A percentile compares a stretch with the other conserved stretches of the same genome.
These are phyloP conservation scores for rat (Rattus norvegicus) DNA, from an alignment of 2,113 vertebrate species.

Conservation along the genomic window GRCr8 NC_086019.1:175028001-175028500, in stretches of 20 bases:
- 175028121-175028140: slow-evolving; percentile 91
- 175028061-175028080: slow-evolving; percentile 96
- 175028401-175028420: not conserved
- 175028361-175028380: not conserved
- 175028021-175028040: slow-evolving; percentile 82
- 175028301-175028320: not conserved
- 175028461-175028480: not conserved
- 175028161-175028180: slow-evolving; percentile 95
- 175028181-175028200: slow-evolving; percentile 95
- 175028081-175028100: slow-evolving; percentile 87
- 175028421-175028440: not conserved
- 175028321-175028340: not conserved
- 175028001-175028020: slow-evolving; percentile 88
- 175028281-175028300: not conserved
- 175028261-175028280: slow-evolving; percentile 76
- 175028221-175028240: slow-evolving; percentile 97
- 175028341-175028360: not conserved
- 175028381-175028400: not conserved
- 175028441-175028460: not conserved
- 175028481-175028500: not conserved
- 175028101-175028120: slow-evolving; percentile 83
- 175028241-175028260: slow-evolving; percentile 98
- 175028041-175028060: slow-evolving; percentile 88
- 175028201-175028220: slow-evolving; percentile 95
- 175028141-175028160: slow-evolving; percentile 98